Evolutionary conservation across 2,797 vertebrate species (phyloP).

Genomic region (Moxostoma hubbsi): DNA sequence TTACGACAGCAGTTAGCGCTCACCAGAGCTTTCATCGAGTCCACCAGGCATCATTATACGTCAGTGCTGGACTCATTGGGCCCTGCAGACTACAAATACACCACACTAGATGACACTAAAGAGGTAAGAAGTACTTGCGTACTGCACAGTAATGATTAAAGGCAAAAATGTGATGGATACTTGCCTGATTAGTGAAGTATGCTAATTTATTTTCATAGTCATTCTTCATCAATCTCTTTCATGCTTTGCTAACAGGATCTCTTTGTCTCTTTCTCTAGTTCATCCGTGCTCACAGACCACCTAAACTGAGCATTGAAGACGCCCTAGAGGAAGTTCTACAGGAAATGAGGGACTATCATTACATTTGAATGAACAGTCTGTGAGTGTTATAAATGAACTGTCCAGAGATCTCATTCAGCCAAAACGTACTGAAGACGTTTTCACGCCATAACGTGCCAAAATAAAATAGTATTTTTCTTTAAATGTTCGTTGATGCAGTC

Average conservation of each 20-base stretch:
- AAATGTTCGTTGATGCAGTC: too few species aligned
- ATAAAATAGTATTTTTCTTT: too few species aligned
- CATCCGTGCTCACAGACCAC: constrained; percentile 73
- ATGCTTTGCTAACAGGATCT: neutral
- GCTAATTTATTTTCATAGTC: too few species aligned
- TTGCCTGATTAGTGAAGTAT: too few species aligned
- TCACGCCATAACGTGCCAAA: neutral
- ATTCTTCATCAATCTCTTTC: too few species aligned
- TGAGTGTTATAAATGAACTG: too few species aligned
- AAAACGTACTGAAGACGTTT: neutral
- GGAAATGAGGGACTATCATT: constrained; percentile 70
- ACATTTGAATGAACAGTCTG: constrained; percentile 47
- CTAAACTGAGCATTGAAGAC: constrained; percentile 72
- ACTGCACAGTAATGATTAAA: too few species aligned
- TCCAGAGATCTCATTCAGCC: neutral
- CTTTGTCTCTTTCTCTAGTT: constrained; percentile 68
- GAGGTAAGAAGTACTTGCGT: too few species aligned
- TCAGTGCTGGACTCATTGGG: constrained; percentile 73
- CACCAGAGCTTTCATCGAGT: constrained; percentile 77
- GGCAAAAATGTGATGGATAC: too few species aligned
- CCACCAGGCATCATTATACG: constrained; percentile 73
- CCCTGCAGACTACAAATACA: constrained; percentile 83
- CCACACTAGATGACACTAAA: constrained; percentile 84
- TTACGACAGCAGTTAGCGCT: constrained; percentile 65
- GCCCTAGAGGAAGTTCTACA: constrained; percentile 70